Evolutionary conservation across 37 sponge, comb jelly and placozoan genomes (phyloP).

Genomic region (Cladorhizidae sp.): DNA sequence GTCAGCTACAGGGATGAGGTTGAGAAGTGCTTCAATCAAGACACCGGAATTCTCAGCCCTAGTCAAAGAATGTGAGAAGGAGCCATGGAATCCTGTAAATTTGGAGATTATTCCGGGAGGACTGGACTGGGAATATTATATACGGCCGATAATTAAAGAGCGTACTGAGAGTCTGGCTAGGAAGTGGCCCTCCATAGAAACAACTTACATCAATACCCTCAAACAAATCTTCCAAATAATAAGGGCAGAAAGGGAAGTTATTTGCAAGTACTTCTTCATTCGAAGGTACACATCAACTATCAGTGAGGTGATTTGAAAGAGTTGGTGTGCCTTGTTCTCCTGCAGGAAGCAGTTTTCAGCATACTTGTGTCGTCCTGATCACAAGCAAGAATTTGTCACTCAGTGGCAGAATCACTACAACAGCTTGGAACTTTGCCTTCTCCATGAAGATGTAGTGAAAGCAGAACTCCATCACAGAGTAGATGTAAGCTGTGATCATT

Average conservation of each 20-base stretch:
- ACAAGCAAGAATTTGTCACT: slow-evolving; percentile 88
- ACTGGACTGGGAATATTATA: slow-evolving; percentile 56
- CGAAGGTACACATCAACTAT: slow-evolving; percentile 44
- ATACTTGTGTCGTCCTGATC: slow-evolving; percentile 88
- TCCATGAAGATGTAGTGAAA: slow-evolving; percentile 85
- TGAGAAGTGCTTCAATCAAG: neutral
- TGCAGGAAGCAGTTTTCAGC: slow-evolving; percentile 63
- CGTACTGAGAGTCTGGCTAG: slow-evolving; percentile 59
- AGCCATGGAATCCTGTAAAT: neutral
- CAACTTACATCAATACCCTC: slow-evolving; percentile 66
- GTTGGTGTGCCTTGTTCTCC: neutral
- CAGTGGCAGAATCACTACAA: slow-evolving; percentile 90
- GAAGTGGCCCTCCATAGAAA: slow-evolving; percentile 80
- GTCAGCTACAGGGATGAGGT: neutral
- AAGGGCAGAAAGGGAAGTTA: slow-evolving; percentile 75
- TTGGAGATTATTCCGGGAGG: slow-evolving; percentile 28
- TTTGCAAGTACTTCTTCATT: slow-evolving; percentile 76
- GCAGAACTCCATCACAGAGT: slow-evolving; percentile 93
- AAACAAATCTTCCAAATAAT: slow-evolving; percentile 60
- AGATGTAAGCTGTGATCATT: slow-evolving; percentile 60
- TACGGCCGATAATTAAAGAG: slow-evolving; percentile 12
- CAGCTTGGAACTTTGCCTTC: slow-evolving; percentile 61
- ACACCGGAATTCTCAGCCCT: neutral
- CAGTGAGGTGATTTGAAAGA: neutral
- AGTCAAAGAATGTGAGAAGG: neutral